Percentiles rank a stretch among this genome's conserved stretches.
Conservation (phyloP, 2,797 vertebrate species). For the Oophaga sylvatica region DNA sequence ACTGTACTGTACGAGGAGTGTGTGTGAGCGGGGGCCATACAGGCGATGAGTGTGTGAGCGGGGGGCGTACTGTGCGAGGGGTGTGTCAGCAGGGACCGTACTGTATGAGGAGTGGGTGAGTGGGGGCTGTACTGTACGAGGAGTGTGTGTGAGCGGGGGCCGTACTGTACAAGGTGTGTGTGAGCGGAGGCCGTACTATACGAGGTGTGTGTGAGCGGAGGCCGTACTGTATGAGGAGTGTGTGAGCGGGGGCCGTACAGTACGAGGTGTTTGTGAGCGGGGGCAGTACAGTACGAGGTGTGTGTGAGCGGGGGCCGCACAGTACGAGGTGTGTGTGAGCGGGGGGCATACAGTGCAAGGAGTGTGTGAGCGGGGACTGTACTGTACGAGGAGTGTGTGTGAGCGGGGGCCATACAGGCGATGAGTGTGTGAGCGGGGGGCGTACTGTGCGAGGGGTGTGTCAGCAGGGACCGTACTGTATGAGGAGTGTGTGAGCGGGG, state of each 20-base stretch:
- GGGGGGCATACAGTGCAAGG: no score
- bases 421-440: not conserved
- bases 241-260: not conserved
- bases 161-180: not conserved
- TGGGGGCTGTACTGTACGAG: not conserved
- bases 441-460: not conserved
- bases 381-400: no score
- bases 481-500: not conserved
- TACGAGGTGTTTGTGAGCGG: not conserved
- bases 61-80: not conserved
- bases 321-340: no score
- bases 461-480: not conserved
- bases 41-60: not conserved
- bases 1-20: no score
- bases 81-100: not conserved
- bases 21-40: not conserved
- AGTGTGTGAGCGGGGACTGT: no score
- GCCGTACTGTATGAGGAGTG: not conserved
- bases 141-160: not conserved
- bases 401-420: not conserved
- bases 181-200: not conserved
- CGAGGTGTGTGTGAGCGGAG: not conserved
- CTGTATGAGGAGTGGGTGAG: not conserved
- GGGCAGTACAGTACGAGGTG: no score
- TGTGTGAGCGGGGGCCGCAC: no score